phyloP scores from a whole-genome alignment of 2,797 vertebrate genomes.

The Yasuhikotakia modesta region DNA sequence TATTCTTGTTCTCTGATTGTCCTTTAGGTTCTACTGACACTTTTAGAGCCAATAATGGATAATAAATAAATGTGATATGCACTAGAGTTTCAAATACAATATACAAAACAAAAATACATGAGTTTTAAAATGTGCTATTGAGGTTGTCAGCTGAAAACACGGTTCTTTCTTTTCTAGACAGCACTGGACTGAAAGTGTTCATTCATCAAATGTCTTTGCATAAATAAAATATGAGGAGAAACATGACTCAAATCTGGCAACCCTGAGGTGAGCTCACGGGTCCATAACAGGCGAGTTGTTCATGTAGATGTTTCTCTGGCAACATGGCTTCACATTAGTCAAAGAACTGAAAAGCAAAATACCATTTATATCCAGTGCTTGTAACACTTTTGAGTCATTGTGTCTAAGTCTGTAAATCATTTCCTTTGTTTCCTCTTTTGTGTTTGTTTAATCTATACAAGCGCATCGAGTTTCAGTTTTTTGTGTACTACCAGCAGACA shows the following conservation, averaged over 20 bases:
- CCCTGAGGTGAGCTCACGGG: slow-evolving; percentile 91
- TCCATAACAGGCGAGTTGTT: slow-evolving; percentile 92
- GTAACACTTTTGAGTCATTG: slow-evolving; percentile 97
- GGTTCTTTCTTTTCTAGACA: slow-evolving; percentile 81
- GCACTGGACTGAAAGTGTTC: slow-evolving; percentile 93
- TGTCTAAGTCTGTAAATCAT: slow-evolving; percentile 82
- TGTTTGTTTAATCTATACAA: slow-evolving; percentile 77
- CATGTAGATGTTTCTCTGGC: slow-evolving; percentile 84
- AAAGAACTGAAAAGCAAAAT: slow-evolving; percentile 94
- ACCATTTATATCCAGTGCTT: slow-evolving; percentile 99
- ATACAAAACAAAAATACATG: slow-evolving; percentile 80
- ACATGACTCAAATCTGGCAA: slow-evolving; percentile 92
- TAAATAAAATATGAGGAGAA: slow-evolving; percentile 98
- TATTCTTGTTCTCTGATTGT: slow-evolving; percentile 85
- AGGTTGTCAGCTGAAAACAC: slow-evolving; percentile 79
- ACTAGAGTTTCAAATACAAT: slow-evolving; percentile 86
- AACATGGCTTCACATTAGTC: slow-evolving; percentile 99
- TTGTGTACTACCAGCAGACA: slow-evolving; percentile 89
- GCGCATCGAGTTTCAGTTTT: slow-evolving; percentile 98
- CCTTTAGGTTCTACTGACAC: slow-evolving; percentile 84
- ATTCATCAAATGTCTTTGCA: slow-evolving; percentile 94
- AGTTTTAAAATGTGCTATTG: slow-evolving; percentile 79
- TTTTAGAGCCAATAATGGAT: slow-evolving; percentile 94
- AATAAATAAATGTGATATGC: slow-evolving; percentile 87
- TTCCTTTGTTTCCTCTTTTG: slow-evolving; percentile 65